phyloP scores from a whole-genome alignment of 2,113 vertebrate species.

The Addax nasomaculatus region DNA sequence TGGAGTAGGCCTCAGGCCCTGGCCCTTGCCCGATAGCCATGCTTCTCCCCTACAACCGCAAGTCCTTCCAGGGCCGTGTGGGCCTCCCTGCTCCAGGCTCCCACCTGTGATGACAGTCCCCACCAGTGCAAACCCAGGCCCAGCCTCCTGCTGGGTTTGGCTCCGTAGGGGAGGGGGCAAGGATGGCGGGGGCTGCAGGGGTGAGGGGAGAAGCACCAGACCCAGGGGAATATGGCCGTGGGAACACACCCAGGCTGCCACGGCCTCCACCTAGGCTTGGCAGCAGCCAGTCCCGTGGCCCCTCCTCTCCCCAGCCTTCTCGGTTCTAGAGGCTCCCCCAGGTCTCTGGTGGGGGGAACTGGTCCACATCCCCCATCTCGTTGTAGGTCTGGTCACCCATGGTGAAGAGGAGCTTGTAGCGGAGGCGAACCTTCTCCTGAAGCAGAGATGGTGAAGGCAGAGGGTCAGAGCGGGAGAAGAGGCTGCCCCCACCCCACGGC shows the following conservation, averaged over 20 bases:
- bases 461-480: neutral
- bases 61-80: neutral
- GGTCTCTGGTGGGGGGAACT: slow-evolving; percentile 92
- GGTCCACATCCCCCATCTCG: slow-evolving; percentile 94
- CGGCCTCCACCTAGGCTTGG: neutral
- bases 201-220: slow-evolving; percentile 67
- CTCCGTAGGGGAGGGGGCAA: slow-evolving; percentile 10
- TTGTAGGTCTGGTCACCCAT: slow-evolving; percentile 90
- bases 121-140: neutral
- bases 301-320: slow-evolving; percentile 35
- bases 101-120: neutral
- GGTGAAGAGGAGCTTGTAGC: slow-evolving; percentile 95
- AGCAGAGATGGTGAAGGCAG: neutral
- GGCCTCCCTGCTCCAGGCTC: neutral
- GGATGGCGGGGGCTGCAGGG: neutral
- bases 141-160: slow-evolving; percentile 35
- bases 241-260: slow-evolving; percentile 11
- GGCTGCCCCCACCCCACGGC: neutral
- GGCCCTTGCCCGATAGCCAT: neutral
- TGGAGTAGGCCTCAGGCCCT: neutral
- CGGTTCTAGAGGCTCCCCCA: slow-evolving; percentile 91
- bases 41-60: neutral
- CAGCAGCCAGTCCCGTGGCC: neutral
- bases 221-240: neutral
- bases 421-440: slow-evolving; percentile 96